Evolutionary conservation across 2,797 vertebrate genomes (phyloP).

Genomic region (Coilia nasus): DNA sequence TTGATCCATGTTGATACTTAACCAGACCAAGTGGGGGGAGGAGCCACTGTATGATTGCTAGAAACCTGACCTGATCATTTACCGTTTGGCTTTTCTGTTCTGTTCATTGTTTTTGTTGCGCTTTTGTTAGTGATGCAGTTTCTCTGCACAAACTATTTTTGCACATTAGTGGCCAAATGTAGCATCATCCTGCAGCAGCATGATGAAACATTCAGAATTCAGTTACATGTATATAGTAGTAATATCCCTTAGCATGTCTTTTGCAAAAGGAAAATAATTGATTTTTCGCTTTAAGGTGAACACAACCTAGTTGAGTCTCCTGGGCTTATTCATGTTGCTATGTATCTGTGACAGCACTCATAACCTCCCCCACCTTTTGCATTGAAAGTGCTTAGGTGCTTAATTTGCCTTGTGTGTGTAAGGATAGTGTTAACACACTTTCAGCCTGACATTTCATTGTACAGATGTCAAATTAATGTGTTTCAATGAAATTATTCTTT

Average conservation of each 20-base stretch:
- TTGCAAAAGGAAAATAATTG: neutral
- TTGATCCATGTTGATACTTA: neutral
- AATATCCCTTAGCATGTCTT: neutral
- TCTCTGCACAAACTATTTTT: neutral
- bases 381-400: neutral
- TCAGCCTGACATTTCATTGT: no score
- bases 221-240: neutral
- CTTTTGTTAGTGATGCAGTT: no score
- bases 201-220: neutral
- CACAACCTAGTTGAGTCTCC: neutral
- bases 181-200: neutral
- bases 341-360: neutral
- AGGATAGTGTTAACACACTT: no score
- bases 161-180: neutral
- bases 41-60: neutral
- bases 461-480: no score
- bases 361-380: neutral
- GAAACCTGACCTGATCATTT: neutral
- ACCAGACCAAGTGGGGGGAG: neutral
- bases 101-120: no score
- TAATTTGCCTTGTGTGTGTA: neutral
- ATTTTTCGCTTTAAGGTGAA: neutral
- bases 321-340: neutral
- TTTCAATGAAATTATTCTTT: no score
- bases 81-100: no score